These are phyloP conservation scores for Bacillus rossius DNA, from an alignment of 1,140 invertebrate genomes.

Conservation along the genomic window DNA sequence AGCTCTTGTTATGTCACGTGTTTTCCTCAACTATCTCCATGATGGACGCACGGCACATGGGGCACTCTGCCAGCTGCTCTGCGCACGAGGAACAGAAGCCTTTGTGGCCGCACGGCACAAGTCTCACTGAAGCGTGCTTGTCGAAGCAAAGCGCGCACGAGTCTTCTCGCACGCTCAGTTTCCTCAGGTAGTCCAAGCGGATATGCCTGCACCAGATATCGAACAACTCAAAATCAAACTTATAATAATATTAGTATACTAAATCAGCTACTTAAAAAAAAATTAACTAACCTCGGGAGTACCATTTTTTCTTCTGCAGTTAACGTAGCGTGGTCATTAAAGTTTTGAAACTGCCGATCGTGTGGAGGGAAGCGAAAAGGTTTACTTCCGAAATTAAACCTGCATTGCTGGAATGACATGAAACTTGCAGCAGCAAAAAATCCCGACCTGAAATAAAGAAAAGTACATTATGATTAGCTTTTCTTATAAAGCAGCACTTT, in stretches of 20 bases:
- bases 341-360: constrained; percentile 57
- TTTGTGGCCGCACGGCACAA: constrained; percentile 75
- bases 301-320: constrained; percentile 64
- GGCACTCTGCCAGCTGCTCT: constrained; percentile 71
- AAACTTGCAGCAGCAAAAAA: constrained; percentile 94
- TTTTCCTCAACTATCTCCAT: constrained; percentile 41
- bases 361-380: constrained; percentile 75
- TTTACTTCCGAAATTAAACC: constrained; percentile 86
- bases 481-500: too few relatives aligned
- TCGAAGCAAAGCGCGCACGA: constrained; percentile 88
- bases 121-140: constrained; percentile 61
- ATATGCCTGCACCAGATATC: constrained; percentile 67
- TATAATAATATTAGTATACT: too few relatives aligned
- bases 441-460: constrained; percentile 56
- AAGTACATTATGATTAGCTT: too few relatives aligned
- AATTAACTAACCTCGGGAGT: constrained; percentile 44
- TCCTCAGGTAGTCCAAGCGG: constrained; percentile 63
- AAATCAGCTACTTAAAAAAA: too few relatives aligned
- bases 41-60: constrained; percentile 76
- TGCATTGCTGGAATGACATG: constrained; percentile 93
- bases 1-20: constrained; percentile 35
- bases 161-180: constrained; percentile 73
- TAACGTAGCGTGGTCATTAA: constrained; percentile 72
- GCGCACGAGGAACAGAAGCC: constrained; percentile 82
- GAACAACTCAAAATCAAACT: constrained; percentile 3